These are phyloP conservation scores for Athripsodes cinereus DNA, from an alignment of 2,888 invertebrate genomes.

Conservation along the genomic window DNA sequence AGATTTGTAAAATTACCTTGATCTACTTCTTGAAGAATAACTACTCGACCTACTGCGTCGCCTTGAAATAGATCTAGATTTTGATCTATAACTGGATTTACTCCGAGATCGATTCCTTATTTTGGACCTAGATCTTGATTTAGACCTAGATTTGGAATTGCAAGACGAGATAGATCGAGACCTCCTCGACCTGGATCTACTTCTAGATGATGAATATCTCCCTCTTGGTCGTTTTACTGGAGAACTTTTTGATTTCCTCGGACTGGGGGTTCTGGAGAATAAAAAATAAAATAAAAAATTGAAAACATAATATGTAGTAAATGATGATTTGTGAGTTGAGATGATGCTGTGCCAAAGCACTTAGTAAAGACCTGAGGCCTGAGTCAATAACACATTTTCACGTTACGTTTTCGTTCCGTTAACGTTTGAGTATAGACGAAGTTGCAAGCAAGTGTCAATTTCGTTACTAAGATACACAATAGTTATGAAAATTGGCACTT, in stretches of 20 bases:
- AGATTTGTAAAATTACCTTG: constrained; percentile 29
- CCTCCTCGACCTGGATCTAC: constrained; percentile 6
- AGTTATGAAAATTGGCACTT: no score
- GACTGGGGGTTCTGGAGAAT: constrained; percentile 33
- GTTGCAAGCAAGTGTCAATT: no score
- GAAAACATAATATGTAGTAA: no score
- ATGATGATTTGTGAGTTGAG: no score
- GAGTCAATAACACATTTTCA: no score
- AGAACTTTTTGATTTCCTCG: constrained; percentile 29
- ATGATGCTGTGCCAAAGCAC: no score
- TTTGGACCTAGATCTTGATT: constrained; percentile 29
- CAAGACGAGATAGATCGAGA: constrained; percentile 1
- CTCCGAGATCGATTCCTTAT: constrained; percentile 34
- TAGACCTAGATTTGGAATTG: constrained; percentile 20
- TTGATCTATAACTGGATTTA: constrained; percentile 29
- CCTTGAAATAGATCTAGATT: constrained; percentile 34
- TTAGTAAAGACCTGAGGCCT: no score
- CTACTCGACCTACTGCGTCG: constrained; percentile 8
- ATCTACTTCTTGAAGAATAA: constrained; percentile 34
- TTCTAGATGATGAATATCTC: constrained; percentile 3
- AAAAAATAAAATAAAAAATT: not conserved
- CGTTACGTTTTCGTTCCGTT: no score
- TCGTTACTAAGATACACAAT: no score
- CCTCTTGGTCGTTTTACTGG: constrained; percentile 7
- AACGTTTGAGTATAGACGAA: no score